Conservation (phyloP, 2,113 vertebrate species). For the Microtus richardsoni region DNA sequence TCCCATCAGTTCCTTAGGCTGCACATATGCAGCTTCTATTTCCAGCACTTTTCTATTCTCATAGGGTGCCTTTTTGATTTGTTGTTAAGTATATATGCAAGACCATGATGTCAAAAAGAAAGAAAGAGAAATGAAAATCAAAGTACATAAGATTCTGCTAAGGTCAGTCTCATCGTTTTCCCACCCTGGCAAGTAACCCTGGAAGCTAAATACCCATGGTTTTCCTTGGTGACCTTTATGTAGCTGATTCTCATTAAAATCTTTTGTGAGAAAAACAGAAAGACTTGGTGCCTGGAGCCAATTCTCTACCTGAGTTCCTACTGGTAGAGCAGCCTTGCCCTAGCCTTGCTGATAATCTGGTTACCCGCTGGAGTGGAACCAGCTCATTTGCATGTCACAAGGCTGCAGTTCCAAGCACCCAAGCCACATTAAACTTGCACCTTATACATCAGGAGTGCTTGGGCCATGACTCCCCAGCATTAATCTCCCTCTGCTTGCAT, state of each 20-base stretch:
- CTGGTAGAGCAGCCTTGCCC: background rate
- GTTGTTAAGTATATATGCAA: background rate
- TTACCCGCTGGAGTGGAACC: slow-evolving; percentile 61
- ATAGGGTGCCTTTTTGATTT: background rate
- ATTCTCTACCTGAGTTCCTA: background rate
- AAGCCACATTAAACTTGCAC: slow-evolving; percentile 61
- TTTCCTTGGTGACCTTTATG: background rate
- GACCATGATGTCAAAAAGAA: background rate
- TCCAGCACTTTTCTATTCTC: background rate
- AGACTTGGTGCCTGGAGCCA: background rate
- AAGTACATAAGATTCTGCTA: background rate
- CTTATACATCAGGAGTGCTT: slow-evolving; percentile 59
- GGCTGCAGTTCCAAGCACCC: slow-evolving; percentile 43
- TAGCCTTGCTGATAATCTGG: slow-evolving; percentile 12
- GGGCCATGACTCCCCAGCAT: background rate
- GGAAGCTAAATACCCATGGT: background rate
- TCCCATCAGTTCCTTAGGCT: background rate
- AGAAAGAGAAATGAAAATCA: background rate
- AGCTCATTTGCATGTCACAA: slow-evolving; percentile 57
- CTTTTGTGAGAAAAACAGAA: background rate
- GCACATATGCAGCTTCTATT: background rate
- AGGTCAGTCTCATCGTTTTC: background rate
- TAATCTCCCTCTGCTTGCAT: background rate
- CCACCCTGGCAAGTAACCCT: background rate
- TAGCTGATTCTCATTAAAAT: background rate